Base-by-base conservation (phyloP, 2,113 vertebrate genomes). In the Anseranas semipalmata region DNA sequence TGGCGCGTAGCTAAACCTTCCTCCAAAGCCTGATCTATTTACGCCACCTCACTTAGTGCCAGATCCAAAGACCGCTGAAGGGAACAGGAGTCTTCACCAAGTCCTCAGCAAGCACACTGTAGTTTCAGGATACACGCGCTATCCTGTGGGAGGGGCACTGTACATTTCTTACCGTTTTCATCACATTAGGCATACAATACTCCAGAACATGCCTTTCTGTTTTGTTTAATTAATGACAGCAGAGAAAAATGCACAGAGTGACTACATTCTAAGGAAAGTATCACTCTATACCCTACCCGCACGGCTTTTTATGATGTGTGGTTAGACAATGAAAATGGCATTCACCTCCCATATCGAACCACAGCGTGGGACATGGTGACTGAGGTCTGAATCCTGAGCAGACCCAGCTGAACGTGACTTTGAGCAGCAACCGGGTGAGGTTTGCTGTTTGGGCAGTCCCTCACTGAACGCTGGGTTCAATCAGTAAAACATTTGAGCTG, bases 21-120 rank as follows among this genome's bases (percentile, higher is more conserved):
- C 75, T 93, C 77, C 75, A 82, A 83, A 89, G 48, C 74, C 85
- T 86, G 95, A 84, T 94, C 93, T 97, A 25, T 91, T 93, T 93
- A 89, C 81, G 80, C 80, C 92, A 77, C 77, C 50, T 87, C 86
- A 55, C 92, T 95, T 71, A 53, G 50, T 43, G 50, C 41, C 55
- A 63, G 41, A 84, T 67, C 85, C 90, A 92, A 86, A 95, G 95
- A 74, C 79, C 67, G 39, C 63, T 71, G 90, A 71, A 88, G 22
- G 71, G 50, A 93, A 78, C 9, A 52, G 33, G 39, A 90, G 32
- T 20, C 62, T 87, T 96, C 85, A 75, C 53, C 76, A 89, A 87
- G 76, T 48, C 0, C 0, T 77, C 91, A 84, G 72, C 35, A 66
- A 70, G 32, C 48, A 73, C 0, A 2, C 39, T n/a, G 65, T 52